Evolutionary conservation across 2,888 invertebrate genomes (phyloP).

Genomic region (Dione vanillae): DNA sequence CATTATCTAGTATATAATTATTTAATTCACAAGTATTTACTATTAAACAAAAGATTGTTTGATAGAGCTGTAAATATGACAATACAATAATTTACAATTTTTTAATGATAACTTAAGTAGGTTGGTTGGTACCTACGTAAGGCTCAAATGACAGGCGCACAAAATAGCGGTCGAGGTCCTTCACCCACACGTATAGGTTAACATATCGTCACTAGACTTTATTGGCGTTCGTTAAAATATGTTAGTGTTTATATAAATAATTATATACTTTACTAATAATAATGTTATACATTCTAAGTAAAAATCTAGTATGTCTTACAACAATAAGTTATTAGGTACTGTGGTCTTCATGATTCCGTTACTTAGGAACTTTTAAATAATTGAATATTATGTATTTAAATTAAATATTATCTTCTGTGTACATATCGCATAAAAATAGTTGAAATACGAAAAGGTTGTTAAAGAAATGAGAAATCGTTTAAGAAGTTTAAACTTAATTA

Average conservation of each 20-base stretch:
- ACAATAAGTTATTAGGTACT: not conserved
- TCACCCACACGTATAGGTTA: slow-evolving; percentile 60
- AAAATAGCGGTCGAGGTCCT: slow-evolving; percentile 76
- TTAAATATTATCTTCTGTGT: no score
- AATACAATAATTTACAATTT: not conserved
- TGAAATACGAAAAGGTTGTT: no score
- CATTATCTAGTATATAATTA: no score
- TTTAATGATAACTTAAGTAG: slow-evolving; percentile 27
- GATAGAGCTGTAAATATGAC: not conserved
- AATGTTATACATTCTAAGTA: not conserved
- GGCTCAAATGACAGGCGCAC: slow-evolving; percentile 55
- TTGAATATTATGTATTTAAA: no score
- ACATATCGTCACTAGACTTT: slow-evolving; percentile 49
- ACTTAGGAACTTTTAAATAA: no score
- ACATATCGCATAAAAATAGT: no score
- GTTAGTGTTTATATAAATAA: not conserved
- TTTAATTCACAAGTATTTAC: no score
- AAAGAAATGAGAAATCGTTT: no score
- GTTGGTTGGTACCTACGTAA: slow-evolving; percentile 30
- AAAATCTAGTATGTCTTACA: not conserved
- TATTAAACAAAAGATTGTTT: not conserved
- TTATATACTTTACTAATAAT: not conserved
- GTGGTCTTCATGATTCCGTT: no score
- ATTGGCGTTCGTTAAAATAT: not conserved
- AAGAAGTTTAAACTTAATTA: no score